A percentile compares a stretch with the other conserved stretches of the same genome.
These are phyloP conservation scores for Mimumesa dahlbomi DNA, from an alignment of 2,888 invertebrate species.

Conservation along the genomic window DNA sequence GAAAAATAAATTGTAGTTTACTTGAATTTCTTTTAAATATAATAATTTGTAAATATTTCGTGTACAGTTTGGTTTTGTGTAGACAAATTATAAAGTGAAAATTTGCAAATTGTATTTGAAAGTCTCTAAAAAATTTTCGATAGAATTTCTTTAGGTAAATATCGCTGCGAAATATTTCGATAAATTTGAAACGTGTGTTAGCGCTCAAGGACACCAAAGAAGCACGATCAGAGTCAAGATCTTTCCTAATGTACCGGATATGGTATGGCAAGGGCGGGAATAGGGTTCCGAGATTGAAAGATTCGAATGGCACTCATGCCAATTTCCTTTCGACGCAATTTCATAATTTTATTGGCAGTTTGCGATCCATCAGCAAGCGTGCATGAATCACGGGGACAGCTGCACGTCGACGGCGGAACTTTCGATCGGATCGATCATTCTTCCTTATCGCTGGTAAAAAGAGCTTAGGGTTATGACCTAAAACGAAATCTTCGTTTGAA, in stretches of 20 bases:
- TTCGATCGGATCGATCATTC: slow-evolving; percentile 33
- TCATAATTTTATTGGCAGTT: slow-evolving; percentile 79
- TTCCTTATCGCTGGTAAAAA: slow-evolving; percentile 20
- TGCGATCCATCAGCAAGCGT: slow-evolving; percentile 68
- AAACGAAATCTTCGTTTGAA: slow-evolving; percentile 61
- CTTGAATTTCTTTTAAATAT: too few species aligned
- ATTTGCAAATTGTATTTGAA: too few species aligned
- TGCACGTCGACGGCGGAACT: slow-evolving; percentile 2
- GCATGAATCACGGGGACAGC: neutral
- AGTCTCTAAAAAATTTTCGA: too few species aligned
- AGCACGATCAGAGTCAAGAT: slow-evolving; percentile 50
- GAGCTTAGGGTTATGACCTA: slow-evolving; percentile 30
- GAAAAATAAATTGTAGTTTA: too few species aligned
- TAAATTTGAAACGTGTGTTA: too few species aligned
- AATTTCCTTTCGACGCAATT: slow-evolving; percentile 77
- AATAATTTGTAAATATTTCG: too few species aligned
- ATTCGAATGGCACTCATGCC: slow-evolving; percentile 74
- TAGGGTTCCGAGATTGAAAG: slow-evolving; percentile 76
- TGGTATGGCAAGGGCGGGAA: slow-evolving; percentile 44
- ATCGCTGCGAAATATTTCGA: too few species aligned
- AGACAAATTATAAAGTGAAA: too few species aligned
- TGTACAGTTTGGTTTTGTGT: too few species aligned
- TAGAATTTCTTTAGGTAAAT: too few species aligned
- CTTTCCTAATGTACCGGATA: slow-evolving; percentile 47
- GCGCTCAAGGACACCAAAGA: slow-evolving; percentile 5